Evolutionary conservation across 2,888 invertebrate species (phyloP), one percentile per base, ranked within the genome.

Genomic region (Tiliacea citrago): DNA sequence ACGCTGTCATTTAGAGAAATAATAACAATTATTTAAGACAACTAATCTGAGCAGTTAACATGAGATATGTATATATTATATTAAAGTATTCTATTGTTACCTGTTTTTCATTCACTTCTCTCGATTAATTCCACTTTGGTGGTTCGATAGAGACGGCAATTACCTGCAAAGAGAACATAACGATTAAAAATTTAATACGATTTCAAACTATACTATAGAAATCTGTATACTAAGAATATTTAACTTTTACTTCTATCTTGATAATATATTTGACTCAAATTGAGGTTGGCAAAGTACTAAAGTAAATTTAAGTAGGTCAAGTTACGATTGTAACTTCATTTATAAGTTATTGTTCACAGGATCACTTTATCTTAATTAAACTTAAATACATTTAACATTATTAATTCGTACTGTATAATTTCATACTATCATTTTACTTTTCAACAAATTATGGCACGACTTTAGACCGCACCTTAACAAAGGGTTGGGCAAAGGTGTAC

Each of bases 91-190:
- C 49, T 24, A 68, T 74, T 75, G 53, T 81, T 84, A 86, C 87
- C 86, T 81, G 73, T 75, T 76, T 63, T 75, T 70, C 65, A 47
- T 75, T 77, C 72, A 67, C 62, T 45, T 75, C 45, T 81, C 77
- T 83, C 70, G 79, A 77, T 73, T 69, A 63, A 63, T 42, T 58
- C 58, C 73, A 75, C 73, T 79, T 82, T 71, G 68, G 68, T 65
- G 84, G n/a, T n/a, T n/a, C 70, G 73, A 79, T 68, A 73, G 76
- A 75, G 69, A 75, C 74, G 73, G 85, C 78, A 86, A 87, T 90
- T 92, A 93, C 91, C 92, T 92, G 92, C 45, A 89, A 89, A 81
- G 71, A 91, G 88, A 90, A 86, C 78, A 87, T 85, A 88, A 85
- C 79, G 58, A 83, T 81, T 86, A 85, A 81, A 77, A 83, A 87